Evolutionary conservation across 1,140 invertebrate genomes (phyloP), one percentile per base, ranked within the genome.

Genomic region (Thaumatotibia leucotreta): DNA sequence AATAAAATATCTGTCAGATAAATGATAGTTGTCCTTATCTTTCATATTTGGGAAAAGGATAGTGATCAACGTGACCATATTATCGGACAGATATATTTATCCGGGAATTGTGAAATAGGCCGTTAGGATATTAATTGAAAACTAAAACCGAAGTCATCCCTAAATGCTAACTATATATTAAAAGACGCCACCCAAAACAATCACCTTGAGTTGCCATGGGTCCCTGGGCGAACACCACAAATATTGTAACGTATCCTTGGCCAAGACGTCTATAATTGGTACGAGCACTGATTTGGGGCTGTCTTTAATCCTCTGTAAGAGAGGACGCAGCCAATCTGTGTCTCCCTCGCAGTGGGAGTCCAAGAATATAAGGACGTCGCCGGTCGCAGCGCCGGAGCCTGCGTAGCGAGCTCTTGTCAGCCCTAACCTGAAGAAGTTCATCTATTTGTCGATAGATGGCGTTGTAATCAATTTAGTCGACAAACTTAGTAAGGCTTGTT

Each of bases 321-420:
- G 81, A 2, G 97, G 97, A 84, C 97, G 95, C 61, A 97, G 91
- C 96, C 96, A 97, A 75, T 94, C 91, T 69, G 91, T 80, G 66
- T 94, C 95, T 14, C 94, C 94, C 93, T 98, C 97, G 91, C 97
- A 98, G 84, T 98, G 97, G 11, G 97, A 96, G 89, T 98, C 97
- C 35, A 98, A 91, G 83, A 98, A 98, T 20, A 97, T 93, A 22
- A 98, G 86, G 22, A 97, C 95, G 86, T 98, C 94, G 0, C 96
- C 96, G 4, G 70, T 82, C 22, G 97, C 96, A 65, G 91, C 89
- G 68, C 93, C 91, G 9, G 96, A 96, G 23, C 97, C 97, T 65
- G 93, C 93, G 61, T 98, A 88, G 67, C 97, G 91, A 2, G 97
- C 96, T 2, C 27, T 2, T 6, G 27, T 29, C 27, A 29, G 27